Conservation (phyloP, 2,797 vertebrate species). For the Argya squamiceps region DNA sequence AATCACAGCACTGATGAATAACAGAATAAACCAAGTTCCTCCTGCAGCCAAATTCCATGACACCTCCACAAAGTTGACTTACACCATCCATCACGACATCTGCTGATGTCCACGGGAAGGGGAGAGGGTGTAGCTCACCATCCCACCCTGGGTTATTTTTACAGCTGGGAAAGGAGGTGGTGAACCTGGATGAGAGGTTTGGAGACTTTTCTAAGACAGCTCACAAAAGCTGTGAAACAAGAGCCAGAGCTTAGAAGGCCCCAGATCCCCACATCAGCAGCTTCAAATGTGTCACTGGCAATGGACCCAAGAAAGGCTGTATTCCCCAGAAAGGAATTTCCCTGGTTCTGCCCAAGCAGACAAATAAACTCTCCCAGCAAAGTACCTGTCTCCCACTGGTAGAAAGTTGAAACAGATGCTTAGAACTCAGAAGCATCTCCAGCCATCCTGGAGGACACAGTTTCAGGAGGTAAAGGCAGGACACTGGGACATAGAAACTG, state of each 20-base stretch:
- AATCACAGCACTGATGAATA: slow-evolving; percentile 47
- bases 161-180: slow-evolving; percentile 57
- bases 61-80: slow-evolving; percentile 45
- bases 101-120: slow-evolving; percentile 38
- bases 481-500: not conserved
- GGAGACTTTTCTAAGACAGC: slow-evolving; percentile 29
- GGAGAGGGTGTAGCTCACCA: not conserved
- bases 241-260: not conserved
- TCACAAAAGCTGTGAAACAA: slow-evolving; percentile 25
- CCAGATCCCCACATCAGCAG: not conserved
- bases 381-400: not conserved
- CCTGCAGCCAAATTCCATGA: slow-evolving; percentile 55
- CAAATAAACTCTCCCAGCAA: not conserved
- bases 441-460: not conserved
- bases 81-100: slow-evolving; percentile 34
- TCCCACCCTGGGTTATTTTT: slow-evolving; percentile 63
- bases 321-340: slow-evolving; percentile 18
- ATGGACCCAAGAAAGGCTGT: not conserved
- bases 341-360: not conserved
- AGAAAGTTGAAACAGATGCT: not conserved
- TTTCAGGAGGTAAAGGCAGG: not conserved
- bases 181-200: not conserved
- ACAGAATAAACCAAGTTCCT: slow-evolving; percentile 20
- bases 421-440: not conserved
- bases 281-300: slow-evolving; percentile 28